Percentiles rank a stretch among this genome's conserved stretches.
These are phyloP conservation scores for Leptothorax acervorum DNA, from an alignment of 2,888 invertebrate species.

Conservation along the genomic window DNA sequence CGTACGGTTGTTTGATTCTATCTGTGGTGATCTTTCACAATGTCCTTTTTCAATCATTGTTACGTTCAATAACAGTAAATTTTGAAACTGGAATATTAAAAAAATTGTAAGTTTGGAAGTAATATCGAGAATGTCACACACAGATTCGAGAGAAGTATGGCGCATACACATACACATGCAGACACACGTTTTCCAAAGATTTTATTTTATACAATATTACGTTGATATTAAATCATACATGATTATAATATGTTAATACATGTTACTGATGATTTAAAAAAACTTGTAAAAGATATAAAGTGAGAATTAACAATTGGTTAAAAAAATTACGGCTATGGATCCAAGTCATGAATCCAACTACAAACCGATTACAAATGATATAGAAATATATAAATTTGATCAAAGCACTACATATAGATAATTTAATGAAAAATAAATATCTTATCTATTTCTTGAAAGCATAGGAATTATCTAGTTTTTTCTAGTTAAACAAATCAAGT, in stretches of 20 bases:
- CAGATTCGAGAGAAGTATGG: not conserved
- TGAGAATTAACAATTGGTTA: not conserved
- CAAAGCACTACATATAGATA: not conserved
- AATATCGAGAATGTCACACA: not conserved
- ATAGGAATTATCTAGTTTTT: not conserved
- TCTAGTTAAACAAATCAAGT: not conserved
- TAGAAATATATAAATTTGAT: not conserved
- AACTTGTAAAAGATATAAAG: not conserved
- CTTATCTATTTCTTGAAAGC: not conserved
- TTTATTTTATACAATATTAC: not conserved
- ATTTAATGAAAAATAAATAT: not conserved
- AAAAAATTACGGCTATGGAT: not conserved
- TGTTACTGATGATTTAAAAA: not conserved
- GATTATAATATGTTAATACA: not conserved
- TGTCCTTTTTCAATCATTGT: not conserved
- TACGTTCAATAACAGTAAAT: not conserved
- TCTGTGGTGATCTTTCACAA: conserved; percentile 70
- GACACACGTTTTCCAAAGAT: not conserved
- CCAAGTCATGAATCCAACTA: not conserved
- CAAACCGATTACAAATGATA: not conserved
- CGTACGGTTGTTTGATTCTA: conserved; percentile 69
- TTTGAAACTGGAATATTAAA: not conserved
- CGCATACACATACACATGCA: too few species aligned
- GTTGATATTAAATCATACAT: not conserved
- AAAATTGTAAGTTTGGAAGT: not conserved